Conservation (phyloP, 2,113 vertebrate species). For the Prinia subflava region DNA sequence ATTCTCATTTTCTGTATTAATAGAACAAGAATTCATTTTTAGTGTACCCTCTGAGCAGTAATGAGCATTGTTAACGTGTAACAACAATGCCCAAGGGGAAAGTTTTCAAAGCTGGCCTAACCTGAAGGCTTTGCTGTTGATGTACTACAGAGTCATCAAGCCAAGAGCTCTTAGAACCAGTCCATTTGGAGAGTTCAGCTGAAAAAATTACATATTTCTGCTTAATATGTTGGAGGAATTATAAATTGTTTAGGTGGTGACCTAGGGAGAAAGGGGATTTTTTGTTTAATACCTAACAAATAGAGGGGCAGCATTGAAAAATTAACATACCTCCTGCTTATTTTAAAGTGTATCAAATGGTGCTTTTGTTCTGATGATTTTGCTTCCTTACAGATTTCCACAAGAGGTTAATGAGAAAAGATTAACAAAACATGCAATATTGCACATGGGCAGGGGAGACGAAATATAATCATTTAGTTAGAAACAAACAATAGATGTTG, state of each 20-base stretch:
- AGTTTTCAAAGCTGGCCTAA: conserved; percentile 38
- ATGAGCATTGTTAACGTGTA: conserved; percentile 50
- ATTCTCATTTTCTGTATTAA: conserved; percentile 56
- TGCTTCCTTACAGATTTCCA: neutral
- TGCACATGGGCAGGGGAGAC: neutral
- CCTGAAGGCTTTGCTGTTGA: conserved; percentile 33
- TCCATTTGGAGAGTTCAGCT: conserved; percentile 15
- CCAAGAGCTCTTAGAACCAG: neutral
- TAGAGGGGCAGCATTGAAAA: neutral
- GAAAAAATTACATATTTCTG: neutral
- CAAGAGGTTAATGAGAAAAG: conserved; percentile 33
- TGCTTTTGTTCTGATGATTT: conserved; percentile 18
- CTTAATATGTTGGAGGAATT: neutral
- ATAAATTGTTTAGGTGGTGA: conserved; percentile 23
- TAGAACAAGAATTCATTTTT: conserved; percentile 56
- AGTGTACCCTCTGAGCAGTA: conserved; percentile 35
- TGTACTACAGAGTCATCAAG: neutral
- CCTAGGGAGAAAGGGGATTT: neutral
- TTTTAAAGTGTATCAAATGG: neutral
- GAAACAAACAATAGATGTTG: conserved; percentile 24
- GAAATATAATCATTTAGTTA: neutral
- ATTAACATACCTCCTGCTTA: neutral
- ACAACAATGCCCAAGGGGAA: conserved; percentile 23
- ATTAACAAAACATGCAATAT: conserved; percentile 19
- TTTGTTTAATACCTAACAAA: conserved; percentile 11